Base-by-base conservation (phyloP, 2,888 invertebrate species). In the Baccha elongata region DNA sequence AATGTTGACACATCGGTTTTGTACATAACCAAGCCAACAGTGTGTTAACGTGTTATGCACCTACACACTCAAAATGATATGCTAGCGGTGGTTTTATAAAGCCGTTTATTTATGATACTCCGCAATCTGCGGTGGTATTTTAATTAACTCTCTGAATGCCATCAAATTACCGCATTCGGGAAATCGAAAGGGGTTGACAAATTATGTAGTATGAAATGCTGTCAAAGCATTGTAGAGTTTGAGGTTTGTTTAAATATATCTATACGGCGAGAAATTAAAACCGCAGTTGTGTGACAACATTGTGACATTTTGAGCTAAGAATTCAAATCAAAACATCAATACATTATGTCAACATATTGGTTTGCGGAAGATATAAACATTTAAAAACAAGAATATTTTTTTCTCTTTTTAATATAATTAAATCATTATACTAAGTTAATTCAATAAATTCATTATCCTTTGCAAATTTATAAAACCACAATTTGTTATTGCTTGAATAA, bases 121-220 rank as follows among this genome's bases (percentile, higher is more conserved):
- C 60, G 76, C 81, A 81, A 65, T 71, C 81, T 76, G 76, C 46
- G 81, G 81, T 81, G 71, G 76, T 72, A 76, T 81, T 76, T 81
- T 81, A 81, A 81, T 81, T 81, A 81, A 81, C 81, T 76, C 75
- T 75, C 26, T 32, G 76, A 55, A 53, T 53, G 35, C 52, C 60
- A 40, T 48, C n/a, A 15, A 26, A 46, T 17, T 46, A 81, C 67
- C 81, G 15, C 79, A 72, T n/a, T 60, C 11, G 3, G 35, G 37
- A 29, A 67, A 7, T 44, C 29, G 23, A 23, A 35, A 26, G 42
- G 35, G 32, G 44, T 29, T n/a, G 35, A 32, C 69, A 75, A 58
- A 29, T 44, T 40, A 29, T 58, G 40, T 40, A 17, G 26, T 60
- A 29, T 53, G 42, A 42, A 44, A 44, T 15, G 44, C 44, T 65